Evolutionary conservation across 1,140 invertebrate species (phyloP).

Genomic region (Eriosoma lanigerum): DNA sequence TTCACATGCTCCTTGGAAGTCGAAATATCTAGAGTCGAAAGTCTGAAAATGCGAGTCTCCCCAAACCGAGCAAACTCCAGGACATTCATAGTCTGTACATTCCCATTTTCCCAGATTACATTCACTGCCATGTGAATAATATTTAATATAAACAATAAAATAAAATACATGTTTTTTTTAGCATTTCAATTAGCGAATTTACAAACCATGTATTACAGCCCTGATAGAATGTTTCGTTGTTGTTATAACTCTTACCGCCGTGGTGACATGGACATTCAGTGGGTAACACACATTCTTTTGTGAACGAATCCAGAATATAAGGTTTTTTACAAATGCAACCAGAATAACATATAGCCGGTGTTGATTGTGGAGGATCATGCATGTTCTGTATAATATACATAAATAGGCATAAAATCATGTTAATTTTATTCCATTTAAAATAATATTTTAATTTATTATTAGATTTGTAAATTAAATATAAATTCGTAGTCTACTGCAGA

Average conservation of each 20-base stretch:
- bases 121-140: slow-evolving; percentile 60
- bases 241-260: slow-evolving; percentile 76
- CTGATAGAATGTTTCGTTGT: slow-evolving; percentile 73
- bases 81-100: slow-evolving; percentile 66
- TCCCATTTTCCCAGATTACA: slow-evolving; percentile 71
- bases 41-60: slow-evolving; percentile 85
- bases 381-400: slow-evolving; percentile 66
- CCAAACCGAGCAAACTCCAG: slow-evolving; percentile 75
- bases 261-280: slow-evolving; percentile 83
- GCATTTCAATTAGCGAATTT: not conserved
- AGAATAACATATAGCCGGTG: slow-evolving; percentile 66
- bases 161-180: not conserved
- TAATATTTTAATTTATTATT: too few species aligned
- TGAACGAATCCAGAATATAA: slow-evolving; percentile 70
- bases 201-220: slow-evolving; percentile 81
- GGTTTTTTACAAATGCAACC: slow-evolving; percentile 78
- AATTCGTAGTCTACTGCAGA: too few species aligned
- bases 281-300: slow-evolving; percentile 69
- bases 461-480: too few species aligned
- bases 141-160: not conserved
- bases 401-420: too few species aligned
- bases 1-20: slow-evolving; percentile 86
- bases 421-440: too few species aligned
- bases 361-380: slow-evolving; percentile 63
- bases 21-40: slow-evolving; percentile 79